Conservation (phyloP, 1,140 invertebrate species). For the Triops longicaudatus region DNA sequence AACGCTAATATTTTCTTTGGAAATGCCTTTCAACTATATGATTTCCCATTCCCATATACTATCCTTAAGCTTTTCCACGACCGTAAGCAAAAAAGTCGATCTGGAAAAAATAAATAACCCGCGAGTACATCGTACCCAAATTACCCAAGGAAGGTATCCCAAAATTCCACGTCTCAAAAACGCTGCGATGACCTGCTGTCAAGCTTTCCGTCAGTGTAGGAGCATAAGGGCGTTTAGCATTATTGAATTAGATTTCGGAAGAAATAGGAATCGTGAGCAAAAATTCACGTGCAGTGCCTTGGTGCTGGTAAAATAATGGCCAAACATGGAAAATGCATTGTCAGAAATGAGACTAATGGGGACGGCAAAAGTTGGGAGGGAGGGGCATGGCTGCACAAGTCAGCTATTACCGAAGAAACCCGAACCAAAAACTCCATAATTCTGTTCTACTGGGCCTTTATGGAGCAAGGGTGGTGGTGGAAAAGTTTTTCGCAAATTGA, state of each 20-base stretch:
- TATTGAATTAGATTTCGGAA: neutral
- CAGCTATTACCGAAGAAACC: neutral
- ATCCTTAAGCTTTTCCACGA: neutral
- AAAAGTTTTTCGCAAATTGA: neutral
- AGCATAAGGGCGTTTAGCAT: neutral
- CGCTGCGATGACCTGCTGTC: neutral
- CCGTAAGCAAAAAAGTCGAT: neutral
- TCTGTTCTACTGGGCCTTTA: neutral
- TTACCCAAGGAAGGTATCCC: neutral
- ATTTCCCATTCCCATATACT: neutral
- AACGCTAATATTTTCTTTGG: neutral
- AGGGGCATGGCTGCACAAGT: neutral
- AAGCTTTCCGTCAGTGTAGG: neutral
- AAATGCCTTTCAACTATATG: neutral
- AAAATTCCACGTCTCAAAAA: neutral
- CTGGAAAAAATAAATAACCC: neutral
- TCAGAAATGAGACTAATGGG: neutral
- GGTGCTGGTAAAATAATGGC: neutral
- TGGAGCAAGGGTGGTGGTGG: neutral
- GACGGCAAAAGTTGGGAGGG: constrained; percentile 4
- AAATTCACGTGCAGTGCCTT: constrained; percentile 6
- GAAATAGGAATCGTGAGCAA: constrained; percentile 7
- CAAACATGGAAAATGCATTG: neutral
- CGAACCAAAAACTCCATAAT: neutral
- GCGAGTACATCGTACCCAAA: constrained; percentile 11